phyloP scores from a whole-genome alignment of 2,888 invertebrate species.

The Eudasyphora cyanicolor region DNA sequence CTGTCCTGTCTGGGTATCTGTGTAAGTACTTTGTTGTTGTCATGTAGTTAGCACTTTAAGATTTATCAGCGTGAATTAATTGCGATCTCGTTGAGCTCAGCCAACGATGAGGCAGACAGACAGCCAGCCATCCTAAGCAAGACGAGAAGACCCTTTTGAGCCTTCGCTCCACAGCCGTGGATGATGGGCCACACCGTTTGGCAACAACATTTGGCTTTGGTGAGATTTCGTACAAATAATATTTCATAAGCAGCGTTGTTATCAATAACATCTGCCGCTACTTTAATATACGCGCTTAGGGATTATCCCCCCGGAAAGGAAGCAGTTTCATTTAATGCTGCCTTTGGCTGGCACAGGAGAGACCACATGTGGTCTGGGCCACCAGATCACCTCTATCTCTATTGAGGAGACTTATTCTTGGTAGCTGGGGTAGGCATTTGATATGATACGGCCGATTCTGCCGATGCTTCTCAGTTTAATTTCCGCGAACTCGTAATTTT shows the following conservation, averaged over 20 bases:
- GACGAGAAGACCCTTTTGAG: conserved; percentile 23
- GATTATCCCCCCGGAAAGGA: conserved; percentile 58
- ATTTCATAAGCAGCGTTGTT: conserved; percentile 55
- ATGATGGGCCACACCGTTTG: not conserved
- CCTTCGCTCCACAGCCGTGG: conserved; percentile 6
- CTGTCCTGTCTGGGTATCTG: conserved; percentile 9
- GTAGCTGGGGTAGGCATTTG: not conserved
- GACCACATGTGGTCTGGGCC: conserved; percentile 62
- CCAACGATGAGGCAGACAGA: not conserved
- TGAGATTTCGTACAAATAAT: conserved; percentile 51
- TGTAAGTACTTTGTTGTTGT: conserved; percentile 79
- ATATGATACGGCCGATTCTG: conserved; percentile 55
- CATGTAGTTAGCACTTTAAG: conserved; percentile 80
- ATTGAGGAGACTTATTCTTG: conserved; percentile 4
- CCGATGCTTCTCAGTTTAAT: conserved; percentile 56
- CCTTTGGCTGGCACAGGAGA: conserved; percentile 9
- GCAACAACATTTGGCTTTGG: not conserved
- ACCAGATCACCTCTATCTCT: too few relatives aligned
- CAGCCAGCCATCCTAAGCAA: too few relatives aligned
- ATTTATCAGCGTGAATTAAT: conserved; percentile 80
- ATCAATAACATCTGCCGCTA: conserved; percentile 65
- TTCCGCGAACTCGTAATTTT: conserved; percentile 66
- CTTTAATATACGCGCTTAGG: conserved; percentile 63
- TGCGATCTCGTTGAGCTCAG: conserved; percentile 76
- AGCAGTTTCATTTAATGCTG: conserved; percentile 51